phyloP scores from a whole-genome alignment of 2,113 vertebrate genomes.

The Muscicapa adusta region DNA sequence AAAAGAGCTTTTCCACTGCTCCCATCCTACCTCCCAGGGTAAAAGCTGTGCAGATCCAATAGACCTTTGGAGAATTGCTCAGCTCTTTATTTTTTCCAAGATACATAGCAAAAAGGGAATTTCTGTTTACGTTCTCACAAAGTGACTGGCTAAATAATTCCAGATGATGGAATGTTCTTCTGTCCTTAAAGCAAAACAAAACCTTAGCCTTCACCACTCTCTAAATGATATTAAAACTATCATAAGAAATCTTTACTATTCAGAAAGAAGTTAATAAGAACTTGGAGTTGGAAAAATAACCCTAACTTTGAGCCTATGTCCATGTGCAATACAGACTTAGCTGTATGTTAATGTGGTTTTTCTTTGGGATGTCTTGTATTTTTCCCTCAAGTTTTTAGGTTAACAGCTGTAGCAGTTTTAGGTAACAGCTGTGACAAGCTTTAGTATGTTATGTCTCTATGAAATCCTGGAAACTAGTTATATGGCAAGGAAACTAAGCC shows the following conservation, averaged over 20 bases:
- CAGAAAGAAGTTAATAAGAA: background rate
- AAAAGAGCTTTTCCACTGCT: conserved; percentile 1
- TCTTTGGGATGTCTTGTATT: background rate
- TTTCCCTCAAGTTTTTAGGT: background rate
- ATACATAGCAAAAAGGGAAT: conserved; percentile 43
- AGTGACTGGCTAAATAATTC: conserved; percentile 57
- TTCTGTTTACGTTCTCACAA: conserved; percentile 56
- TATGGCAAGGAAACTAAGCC: background rate
- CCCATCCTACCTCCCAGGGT: background rate
- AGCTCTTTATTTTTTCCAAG: conserved; percentile 47
- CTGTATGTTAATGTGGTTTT: background rate
- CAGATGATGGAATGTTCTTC: conserved; percentile 57
- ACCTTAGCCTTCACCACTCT: background rate
- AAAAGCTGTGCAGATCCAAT: background rate
- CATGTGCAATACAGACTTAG: background rate
- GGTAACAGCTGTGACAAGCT: background rate
- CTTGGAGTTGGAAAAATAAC: background rate
- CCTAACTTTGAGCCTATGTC: background rate
- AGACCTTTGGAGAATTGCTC: conserved; percentile 36
- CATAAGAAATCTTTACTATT: background rate
- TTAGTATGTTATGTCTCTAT: background rate
- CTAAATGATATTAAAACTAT: background rate
- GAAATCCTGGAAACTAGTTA: background rate
- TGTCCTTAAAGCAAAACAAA: conserved; percentile 35
- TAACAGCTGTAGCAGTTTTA: background rate